These are phyloP conservation scores for Mamestra brassicae DNA, from an alignment of 2,888 invertebrate species.

Conservation along the genomic window DNA sequence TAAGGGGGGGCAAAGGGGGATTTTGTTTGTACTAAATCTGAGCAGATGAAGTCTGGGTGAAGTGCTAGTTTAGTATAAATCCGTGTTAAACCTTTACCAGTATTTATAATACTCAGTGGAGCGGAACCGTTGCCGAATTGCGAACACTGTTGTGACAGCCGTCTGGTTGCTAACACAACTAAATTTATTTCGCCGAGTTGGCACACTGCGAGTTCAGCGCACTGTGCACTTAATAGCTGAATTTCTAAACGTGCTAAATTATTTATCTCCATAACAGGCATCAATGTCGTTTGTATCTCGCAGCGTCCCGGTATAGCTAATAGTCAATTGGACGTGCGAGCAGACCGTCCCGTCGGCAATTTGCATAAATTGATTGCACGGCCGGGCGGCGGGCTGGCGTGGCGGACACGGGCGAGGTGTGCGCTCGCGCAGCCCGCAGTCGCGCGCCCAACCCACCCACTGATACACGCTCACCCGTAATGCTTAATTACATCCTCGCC, in stretches of 20 bases:
- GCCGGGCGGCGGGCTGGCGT: slow-evolving; percentile 74
- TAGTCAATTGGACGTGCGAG: slow-evolving; percentile 78
- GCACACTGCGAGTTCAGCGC: slow-evolving; percentile 46
- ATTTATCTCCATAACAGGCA: slow-evolving; percentile 59
- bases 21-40: no score
- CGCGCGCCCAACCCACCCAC: slow-evolving; percentile 88
- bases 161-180: slow-evolving; percentile 50
- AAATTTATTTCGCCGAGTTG: slow-evolving; percentile 57
- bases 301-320: slow-evolving; percentile 71
- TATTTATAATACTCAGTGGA: slow-evolving; percentile 64
- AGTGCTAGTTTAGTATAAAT: slow-evolving; percentile 35
- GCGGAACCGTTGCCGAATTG: slow-evolving; percentile 79
- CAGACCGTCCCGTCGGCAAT: slow-evolving; percentile 84
- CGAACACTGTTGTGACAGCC: slow-evolving; percentile 77
- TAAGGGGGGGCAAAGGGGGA: no score
- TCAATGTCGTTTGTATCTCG: slow-evolving; percentile 64
- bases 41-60: no score
- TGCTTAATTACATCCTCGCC: slow-evolving; percentile 87
- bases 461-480: slow-evolving; percentile 87
- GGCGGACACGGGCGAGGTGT: slow-evolving; percentile 76
- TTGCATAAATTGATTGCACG: slow-evolving; percentile 90
- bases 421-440: slow-evolving; percentile 81
- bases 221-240: slow-evolving; percentile 38
- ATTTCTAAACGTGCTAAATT: slow-evolving; percentile 50
- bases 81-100: slow-evolving; percentile 53